Conservation (phyloP, 2,113 vertebrate species). For the Polypterus senegalus region DNA sequence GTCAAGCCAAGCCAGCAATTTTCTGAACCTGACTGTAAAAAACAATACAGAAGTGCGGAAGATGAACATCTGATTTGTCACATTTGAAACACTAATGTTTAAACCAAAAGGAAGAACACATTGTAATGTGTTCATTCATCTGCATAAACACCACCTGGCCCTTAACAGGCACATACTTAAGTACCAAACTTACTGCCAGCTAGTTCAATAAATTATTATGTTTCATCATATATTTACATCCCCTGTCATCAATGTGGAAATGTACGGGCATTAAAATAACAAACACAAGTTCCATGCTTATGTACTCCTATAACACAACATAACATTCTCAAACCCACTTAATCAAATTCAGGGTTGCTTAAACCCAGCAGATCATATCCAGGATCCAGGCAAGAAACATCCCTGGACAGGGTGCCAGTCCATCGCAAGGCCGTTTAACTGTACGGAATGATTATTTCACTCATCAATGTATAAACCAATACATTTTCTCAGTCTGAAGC, state of each 20-base stretch:
- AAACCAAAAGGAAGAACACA: conserved; percentile 97
- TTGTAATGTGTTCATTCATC: conserved; percentile 96
- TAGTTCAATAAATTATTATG: conserved; percentile 49
- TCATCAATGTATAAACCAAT: too few relatives aligned
- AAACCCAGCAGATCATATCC: too few relatives aligned
- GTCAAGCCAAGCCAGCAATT: conserved; percentile 51
- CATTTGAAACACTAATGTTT: conserved; percentile 98
- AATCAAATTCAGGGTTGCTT: too few relatives aligned
- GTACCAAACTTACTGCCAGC: conserved; percentile 68
- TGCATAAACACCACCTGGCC: conserved; percentile 99
- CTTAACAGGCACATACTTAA: conserved; percentile 79
- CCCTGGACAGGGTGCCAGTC: too few relatives aligned
- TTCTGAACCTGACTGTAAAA: conserved; percentile 60
- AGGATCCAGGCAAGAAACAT: too few relatives aligned
- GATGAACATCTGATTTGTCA: conserved; percentile 98
- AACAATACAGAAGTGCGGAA: conserved; percentile 72
- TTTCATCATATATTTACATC: conserved; percentile 45
- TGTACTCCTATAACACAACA: too few relatives aligned
- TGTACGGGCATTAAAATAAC: neutral
- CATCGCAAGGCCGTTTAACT: too few relatives aligned
- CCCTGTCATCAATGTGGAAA: neutral
- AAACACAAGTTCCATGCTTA: neutral
- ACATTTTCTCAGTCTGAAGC: too few relatives aligned
- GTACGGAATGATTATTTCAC: too few relatives aligned
- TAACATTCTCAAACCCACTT: too few relatives aligned